Base-by-base conservation (phyloP, 1,140 invertebrate genomes). In the Ceratosolen fusciceps region DNA sequence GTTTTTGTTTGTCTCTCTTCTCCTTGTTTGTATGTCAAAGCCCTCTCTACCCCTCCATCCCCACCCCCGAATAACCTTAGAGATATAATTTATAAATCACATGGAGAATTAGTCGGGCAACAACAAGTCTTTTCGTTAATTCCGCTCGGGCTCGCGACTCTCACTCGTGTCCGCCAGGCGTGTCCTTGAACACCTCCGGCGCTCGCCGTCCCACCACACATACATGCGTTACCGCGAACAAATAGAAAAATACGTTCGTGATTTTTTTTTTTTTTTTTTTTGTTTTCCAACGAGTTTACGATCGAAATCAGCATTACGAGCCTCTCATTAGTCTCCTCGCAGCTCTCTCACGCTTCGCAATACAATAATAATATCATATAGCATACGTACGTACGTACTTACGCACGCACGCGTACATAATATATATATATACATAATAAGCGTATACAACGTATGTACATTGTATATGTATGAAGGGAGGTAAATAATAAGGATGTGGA, bases 1-100 rank as follows among this genome's bases (percentile, higher is more conserved):
- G 39, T 43, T 43, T 43, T 43, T 43, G 5, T 43, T 43, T 43
- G 12, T 43, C 12, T 43, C 12, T 43, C 12, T 43, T 43, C 12
- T 43, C 39, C 12, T 43, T 43, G 5, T 43, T 43, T 43, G 5
- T 43, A 43, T 43, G 39, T 52, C 21, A n/a, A n/a, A n/a, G n/a
- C n/a, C n/a, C n/a, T n/a, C n/a, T n/a, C n/a, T n/a, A n/a, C n/a
- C n/a, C n/a, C n/a, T n/a, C n/a, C n/a, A n/a, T n/a, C n/a, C n/a
- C n/a, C n/a, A n/a, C n/a, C n/a, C n/a, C n/a, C n/a, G n/a, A n/a
- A n/a, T 52, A 68, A 56, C 52, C 70, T 74, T 74, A 79, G 34
- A 74, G 26, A 39, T n/a, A n/a, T 79, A 72, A 73, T 73, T 79
- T 73, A 73, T 74, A 74, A 74, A 79, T 79, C 67, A 79, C 77